Conservation (phyloP, 2,888 invertebrate species). For the Drosophila tripunctata region DNA sequence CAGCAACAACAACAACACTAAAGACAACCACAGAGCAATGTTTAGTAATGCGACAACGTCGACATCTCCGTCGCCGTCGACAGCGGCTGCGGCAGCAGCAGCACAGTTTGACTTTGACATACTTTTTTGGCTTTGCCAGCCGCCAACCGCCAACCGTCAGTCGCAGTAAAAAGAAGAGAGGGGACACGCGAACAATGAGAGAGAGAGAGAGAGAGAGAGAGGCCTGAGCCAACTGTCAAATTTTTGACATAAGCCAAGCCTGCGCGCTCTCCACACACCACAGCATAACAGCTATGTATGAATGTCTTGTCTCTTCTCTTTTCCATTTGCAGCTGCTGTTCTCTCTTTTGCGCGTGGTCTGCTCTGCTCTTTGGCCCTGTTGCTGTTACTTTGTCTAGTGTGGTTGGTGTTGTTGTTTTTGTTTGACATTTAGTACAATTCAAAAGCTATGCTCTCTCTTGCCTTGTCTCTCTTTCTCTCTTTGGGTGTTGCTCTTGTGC, state of each 20-base stretch:
- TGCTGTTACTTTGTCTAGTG: conserved; percentile 25
- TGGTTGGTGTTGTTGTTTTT: not conserved
- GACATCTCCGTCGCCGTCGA: conserved; percentile 11
- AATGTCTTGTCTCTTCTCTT: too few relatives aligned
- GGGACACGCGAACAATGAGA: conserved; percentile 3
- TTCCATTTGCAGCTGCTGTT: not conserved
- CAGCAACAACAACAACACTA: not conserved
- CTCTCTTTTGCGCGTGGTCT: conserved; percentile 13
- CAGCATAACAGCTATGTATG: too few relatives aligned
- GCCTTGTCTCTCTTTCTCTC: conserved; percentile 30
- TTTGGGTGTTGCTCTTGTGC: conserved; percentile 29
- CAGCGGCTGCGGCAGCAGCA: conserved; percentile 27
- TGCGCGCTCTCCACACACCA: conserved; percentile 22
- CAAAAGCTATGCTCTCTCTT: conserved; percentile 32
- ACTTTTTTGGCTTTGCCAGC: conserved; percentile 71
- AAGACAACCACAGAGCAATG: conserved; percentile 30
- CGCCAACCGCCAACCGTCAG: too few relatives aligned
- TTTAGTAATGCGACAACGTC: conserved; percentile 59
- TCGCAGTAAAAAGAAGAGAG: conserved; percentile 49
- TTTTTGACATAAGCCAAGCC: conserved; percentile 61
- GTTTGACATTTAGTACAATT: conserved; percentile 4
- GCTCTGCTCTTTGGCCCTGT: conserved; percentile 50
- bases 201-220: conserved; percentile 10
- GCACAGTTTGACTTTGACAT: conserved; percentile 82
- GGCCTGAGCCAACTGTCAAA: conserved; percentile 42